Conservation (phyloP, 2,888 invertebrate species). For the Steinernema scapterisci region DNA sequence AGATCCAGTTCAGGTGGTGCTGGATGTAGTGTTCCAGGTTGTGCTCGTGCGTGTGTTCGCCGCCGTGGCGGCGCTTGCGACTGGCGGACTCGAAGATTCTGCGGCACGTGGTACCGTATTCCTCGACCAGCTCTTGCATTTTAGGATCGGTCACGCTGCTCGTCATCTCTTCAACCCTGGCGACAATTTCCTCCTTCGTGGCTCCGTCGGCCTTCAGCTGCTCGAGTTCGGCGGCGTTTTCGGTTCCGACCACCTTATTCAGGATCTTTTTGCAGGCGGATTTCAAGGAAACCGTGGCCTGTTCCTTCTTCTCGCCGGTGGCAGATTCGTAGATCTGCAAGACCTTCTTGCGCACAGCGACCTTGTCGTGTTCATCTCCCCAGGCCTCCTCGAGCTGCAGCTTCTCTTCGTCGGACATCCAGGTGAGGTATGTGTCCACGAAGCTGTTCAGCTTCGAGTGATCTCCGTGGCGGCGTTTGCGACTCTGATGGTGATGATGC, state of each 20-base stretch:
- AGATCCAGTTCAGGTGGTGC: conserved; percentile 37
- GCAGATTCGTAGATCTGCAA: conserved; percentile 41
- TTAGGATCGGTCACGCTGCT: conserved; percentile 21
- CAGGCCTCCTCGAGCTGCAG: conserved; percentile 30
- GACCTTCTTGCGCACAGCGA: conserved; percentile 40
- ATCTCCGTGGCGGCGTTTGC: conserved; percentile 25
- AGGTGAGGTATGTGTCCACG: conserved; percentile 36
- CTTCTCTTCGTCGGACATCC: conserved; percentile 38
- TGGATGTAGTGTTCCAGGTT: conserved; percentile 31
- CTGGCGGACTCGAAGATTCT: neutral
- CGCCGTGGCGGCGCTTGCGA: conserved; percentile 7
- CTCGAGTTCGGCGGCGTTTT: conserved; percentile 46
- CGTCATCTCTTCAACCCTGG: conserved; percentile 42
- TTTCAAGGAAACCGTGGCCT: conserved; percentile 44
- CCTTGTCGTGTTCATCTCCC: conserved; percentile 18
- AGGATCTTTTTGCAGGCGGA: conserved; percentile 43
- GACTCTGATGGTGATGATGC: conserved; percentile 26
- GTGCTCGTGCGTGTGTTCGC: conserved; percentile 31
- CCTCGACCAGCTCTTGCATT: neutral
- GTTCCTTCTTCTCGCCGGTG: conserved; percentile 40
- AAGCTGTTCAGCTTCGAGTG: conserved; percentile 38
- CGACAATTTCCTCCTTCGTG: conserved; percentile 38
- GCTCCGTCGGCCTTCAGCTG: conserved; percentile 50
- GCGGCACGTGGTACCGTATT: conserved; percentile 16
- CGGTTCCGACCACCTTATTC: conserved; percentile 46